These are phyloP conservation scores for Baryphthengus martii DNA, from an alignment of 2,113 vertebrate genomes.

Conservation along the genomic window DNA sequence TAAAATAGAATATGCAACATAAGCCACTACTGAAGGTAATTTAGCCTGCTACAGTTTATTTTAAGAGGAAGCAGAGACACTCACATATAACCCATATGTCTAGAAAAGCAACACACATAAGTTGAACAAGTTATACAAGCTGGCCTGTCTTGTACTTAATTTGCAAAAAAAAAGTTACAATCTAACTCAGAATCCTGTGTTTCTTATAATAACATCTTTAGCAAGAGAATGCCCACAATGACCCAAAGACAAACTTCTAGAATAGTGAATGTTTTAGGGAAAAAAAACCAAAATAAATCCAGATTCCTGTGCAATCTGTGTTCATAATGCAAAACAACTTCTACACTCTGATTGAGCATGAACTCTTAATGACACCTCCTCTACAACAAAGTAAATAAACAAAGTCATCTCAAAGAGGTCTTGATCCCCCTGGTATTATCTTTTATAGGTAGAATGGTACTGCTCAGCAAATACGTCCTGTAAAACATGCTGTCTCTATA, in stretches of 20 bases:
- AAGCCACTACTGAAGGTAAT: not conserved
- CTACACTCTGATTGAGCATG: not conserved
- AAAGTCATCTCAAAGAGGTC: slow-evolving; percentile 31
- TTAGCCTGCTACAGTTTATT: not conserved
- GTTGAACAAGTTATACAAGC: fast-evolving
- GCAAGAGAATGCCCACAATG: not conserved
- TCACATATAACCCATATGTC: not conserved
- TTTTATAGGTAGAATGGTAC: not conserved
- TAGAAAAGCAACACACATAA: not conserved
- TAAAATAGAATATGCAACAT: not conserved
- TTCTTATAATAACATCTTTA: not conserved
- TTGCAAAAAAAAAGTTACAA: not conserved
- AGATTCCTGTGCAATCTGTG: not conserved
- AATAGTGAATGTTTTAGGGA: not conserved
- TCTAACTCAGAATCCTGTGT: not conserved
- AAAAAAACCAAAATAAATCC: not conserved
- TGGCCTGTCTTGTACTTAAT: not conserved
- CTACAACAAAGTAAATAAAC: slow-evolving; percentile 7
- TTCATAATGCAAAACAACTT: not conserved
- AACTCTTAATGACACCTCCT: not conserved
- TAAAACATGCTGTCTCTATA: not conserved
- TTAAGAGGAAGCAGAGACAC: not conserved
- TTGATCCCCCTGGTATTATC: not conserved
- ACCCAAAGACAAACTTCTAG: not conserved
- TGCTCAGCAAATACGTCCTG: slow-evolving; percentile 12